Evolutionary conservation across 2,797 vertebrate genomes (phyloP).

Genomic region (Myioborus melanocephalus): DNA sequence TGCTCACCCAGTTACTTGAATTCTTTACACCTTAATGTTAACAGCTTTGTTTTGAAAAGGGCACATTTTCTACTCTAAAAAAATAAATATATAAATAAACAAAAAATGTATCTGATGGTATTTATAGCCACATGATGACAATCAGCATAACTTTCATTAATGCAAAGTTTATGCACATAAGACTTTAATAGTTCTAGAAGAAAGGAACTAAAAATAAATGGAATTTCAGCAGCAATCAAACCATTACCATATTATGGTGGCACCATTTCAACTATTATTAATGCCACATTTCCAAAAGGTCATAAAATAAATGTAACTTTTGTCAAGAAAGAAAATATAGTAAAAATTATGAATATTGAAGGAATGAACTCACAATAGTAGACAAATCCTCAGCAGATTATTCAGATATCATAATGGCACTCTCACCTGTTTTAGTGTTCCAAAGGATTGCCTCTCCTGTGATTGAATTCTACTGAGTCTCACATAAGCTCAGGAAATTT

Average conservation of each 20-base stretch:
- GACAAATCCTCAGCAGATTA: not conserved
- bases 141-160: conserved; percentile 36
- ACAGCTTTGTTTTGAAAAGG: not conserved
- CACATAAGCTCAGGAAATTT: not conserved
- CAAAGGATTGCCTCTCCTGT: not conserved
- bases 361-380: not conserved
- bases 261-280: not conserved
- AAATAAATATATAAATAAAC: not conserved
- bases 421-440: not conserved
- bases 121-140: conserved; percentile 6
- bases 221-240: conserved; percentile 3
- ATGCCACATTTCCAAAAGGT: not conserved
- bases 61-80: not conserved
- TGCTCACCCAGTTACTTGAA: not conserved
- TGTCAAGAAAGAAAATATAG: not conserved
- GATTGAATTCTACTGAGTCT: not conserved
- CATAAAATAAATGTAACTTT: not conserved
- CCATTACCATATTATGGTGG: not conserved
- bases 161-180: conserved; percentile 3
- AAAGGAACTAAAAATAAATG: conserved; percentile 33
- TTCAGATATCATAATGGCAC: not conserved
- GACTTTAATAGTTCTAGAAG: not conserved
- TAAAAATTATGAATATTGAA: not conserved
- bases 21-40: not conserved
- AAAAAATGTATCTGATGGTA: not conserved